These are phyloP conservation scores for Diachasma alloeum DNA, from an alignment of 1,140 invertebrate genomes.

Conservation along the genomic window DNA sequence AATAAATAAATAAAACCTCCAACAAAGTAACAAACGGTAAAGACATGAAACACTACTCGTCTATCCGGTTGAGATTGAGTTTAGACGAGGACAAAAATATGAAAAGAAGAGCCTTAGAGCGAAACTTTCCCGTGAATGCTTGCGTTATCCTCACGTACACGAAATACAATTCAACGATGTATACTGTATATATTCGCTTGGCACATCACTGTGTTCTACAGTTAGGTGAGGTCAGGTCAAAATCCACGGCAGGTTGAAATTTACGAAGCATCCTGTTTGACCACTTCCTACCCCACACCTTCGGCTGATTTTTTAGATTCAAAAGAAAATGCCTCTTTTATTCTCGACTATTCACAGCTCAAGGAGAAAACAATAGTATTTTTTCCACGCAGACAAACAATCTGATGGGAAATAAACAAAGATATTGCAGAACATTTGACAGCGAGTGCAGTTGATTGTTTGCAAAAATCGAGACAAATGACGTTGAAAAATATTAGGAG, in stretches of 20 bases:
- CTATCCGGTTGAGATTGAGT: conserved; percentile 7
- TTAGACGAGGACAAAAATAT: background rate
- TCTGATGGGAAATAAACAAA: too few species aligned
- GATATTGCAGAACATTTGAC: too few species aligned
- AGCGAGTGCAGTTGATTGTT: too few species aligned
- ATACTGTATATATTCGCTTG: background rate
- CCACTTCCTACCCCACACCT: background rate
- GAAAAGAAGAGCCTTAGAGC: background rate
- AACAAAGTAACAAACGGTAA: background rate
- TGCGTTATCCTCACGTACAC: background rate
- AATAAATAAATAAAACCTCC: background rate
- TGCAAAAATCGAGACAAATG: too few species aligned
- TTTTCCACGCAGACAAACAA: too few species aligned
- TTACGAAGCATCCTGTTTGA: conserved; percentile 12
- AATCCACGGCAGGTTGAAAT: conserved; percentile 4
- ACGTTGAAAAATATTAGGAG: too few species aligned
- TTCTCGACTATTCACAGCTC: background rate
- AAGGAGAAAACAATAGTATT: background rate
- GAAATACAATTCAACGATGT: background rate
- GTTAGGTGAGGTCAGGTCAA: conserved; percentile 24
- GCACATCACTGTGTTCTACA: background rate
- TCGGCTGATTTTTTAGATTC: background rate
- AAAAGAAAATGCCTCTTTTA: background rate
- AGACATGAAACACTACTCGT: conserved; percentile 5
- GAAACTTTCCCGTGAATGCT: background rate